Percentiles rank a stretch among this genome's conserved stretches.
These are phyloP conservation scores for Aeoliscus strigatus DNA, from an alignment of 2,797 vertebrate species.

Conservation along the genomic window DNA sequence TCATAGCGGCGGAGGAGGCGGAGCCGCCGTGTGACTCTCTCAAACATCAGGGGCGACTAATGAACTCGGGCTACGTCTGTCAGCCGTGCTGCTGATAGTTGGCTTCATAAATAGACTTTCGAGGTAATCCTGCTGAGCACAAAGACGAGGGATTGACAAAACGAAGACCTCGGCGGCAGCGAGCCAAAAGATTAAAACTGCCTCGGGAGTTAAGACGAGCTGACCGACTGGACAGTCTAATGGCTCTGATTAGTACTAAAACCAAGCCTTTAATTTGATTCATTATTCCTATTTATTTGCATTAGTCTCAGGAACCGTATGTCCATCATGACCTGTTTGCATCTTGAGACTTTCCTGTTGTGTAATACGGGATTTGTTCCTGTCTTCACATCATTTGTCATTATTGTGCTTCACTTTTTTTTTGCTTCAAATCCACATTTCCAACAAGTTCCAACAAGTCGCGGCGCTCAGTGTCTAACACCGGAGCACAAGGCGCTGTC, in stretches of 20 bases:
- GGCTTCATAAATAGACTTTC: constrained; percentile 38
- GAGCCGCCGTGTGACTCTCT: constrained; percentile 32
- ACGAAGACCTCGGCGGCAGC: constrained; percentile 25
- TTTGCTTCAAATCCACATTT: too few species aligned
- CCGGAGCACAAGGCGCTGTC: too few species aligned
- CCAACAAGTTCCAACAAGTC: too few species aligned
- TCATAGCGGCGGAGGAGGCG: constrained; percentile 8
- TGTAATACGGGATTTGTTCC: too few species aligned
- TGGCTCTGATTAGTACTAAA: constrained; percentile 1
- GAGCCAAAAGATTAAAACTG: constrained; percentile 31
- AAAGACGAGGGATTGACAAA: constrained; percentile 33
- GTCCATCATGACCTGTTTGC: too few species aligned
- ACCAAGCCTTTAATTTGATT: not conserved
- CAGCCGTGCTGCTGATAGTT: constrained; percentile 44
- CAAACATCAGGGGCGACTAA: constrained; percentile 52
- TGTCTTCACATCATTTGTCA: too few species aligned
- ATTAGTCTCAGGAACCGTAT: not conserved
- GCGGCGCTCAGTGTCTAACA: too few species aligned
- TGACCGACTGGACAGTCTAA: constrained; percentile 11
- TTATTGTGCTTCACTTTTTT: too few species aligned
- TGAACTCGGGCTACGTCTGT: constrained; percentile 54
- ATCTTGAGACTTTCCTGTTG: too few species aligned
- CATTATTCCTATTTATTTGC: not conserved
- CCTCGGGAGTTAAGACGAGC: constrained; percentile 14
- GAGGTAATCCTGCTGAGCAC: constrained; percentile 38